Percentiles rank a stretch among this genome's conserved stretches.
These are phyloP conservation scores for Perizoma affinitatum DNA, from an alignment of 2,888 invertebrate genomes.

Conservation along the genomic window DNA sequence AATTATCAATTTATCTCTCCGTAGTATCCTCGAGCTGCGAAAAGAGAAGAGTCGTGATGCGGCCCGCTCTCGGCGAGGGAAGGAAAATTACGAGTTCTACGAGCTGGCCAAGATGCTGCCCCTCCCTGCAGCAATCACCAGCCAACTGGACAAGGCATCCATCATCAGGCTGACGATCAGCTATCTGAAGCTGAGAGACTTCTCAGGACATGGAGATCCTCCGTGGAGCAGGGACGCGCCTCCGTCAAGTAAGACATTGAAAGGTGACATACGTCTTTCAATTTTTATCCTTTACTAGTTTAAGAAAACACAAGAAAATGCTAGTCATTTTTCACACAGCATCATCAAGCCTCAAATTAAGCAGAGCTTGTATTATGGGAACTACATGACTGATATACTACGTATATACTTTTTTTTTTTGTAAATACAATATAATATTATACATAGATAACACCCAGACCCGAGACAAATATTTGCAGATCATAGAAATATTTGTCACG, in stretches of 20 bases:
- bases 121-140: constrained; percentile 94
- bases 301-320: background rate
- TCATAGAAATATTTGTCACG: too few relatives aligned
- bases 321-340: too few relatives aligned
- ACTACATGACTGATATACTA: too few relatives aligned
- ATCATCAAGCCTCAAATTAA: too few relatives aligned
- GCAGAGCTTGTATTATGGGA: too few relatives aligned
- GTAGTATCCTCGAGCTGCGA: constrained; percentile 95
- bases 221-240: constrained; percentile 95
- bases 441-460: too few relatives aligned
- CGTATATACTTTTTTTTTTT: too few relatives aligned
- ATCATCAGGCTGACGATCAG: constrained; percentile 98
- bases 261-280: constrained; percentile 85
- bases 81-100: constrained; percentile 98
- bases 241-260: constrained; percentile 90
- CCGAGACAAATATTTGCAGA: too few relatives aligned
- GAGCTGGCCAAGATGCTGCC: constrained; percentile 98
- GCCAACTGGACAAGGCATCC: constrained; percentile 97
- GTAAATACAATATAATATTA: too few relatives aligned
- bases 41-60: constrained; percentile 98
- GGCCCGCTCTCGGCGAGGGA: constrained; percentile 94
- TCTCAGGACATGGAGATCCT: constrained; percentile 97
- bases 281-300: constrained; percentile 14
- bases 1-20: constrained; percentile 51
- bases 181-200: constrained; percentile 96